Evolutionary conservation across 2,797 vertebrate species (phyloP), one percentile per base, ranked within the genome.

Genomic region (Rhinella marina): DNA sequence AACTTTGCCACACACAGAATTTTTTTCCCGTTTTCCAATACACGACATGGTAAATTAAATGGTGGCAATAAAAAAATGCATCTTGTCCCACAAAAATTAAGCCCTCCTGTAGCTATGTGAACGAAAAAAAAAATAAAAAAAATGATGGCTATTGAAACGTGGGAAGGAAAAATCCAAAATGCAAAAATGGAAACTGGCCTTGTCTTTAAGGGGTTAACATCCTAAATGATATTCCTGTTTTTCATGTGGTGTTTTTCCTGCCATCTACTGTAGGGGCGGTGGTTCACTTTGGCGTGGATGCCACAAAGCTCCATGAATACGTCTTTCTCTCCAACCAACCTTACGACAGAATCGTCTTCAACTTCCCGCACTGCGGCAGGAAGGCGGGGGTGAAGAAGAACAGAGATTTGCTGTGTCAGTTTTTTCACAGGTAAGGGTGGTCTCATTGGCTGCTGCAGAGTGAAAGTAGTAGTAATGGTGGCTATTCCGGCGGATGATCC

Each of bases 341-440:
- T 0, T 99, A 98, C 84, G 95, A 98, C 78, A 91, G 93, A 1
- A 93, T 99, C 90, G 94, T 97, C 90, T 99, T 99, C 92, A 99
- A 99, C 91, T 99, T 99, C 83, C 98, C 98, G 10, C 98, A 99
- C 91, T 97, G 95, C 19, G 98, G 98, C n/a, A 97, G 96, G 73
- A 99, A 99, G 93, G 96, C 97, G 7, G 98, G 98, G 0, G 96
- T 99, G 23, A 97, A 94, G 90, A 98, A 96, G 94, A 99, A 99
- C 89, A 96, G 97, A 76, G 93, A 96, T 66, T 96, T 99, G 52
- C 95, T 99, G 13, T 95, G 93, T 32, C 93, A 66, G 83, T 98
- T 99, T 93, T 99, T 99, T 90, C 92, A 77, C 25, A 97, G 97
- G 98, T 97, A 93, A 94, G 92, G 32, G 70, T 41, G 2, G 16